phyloP scores from a whole-genome alignment of 2,888 invertebrate genomes.

The Dendrolimus houi region DNA sequence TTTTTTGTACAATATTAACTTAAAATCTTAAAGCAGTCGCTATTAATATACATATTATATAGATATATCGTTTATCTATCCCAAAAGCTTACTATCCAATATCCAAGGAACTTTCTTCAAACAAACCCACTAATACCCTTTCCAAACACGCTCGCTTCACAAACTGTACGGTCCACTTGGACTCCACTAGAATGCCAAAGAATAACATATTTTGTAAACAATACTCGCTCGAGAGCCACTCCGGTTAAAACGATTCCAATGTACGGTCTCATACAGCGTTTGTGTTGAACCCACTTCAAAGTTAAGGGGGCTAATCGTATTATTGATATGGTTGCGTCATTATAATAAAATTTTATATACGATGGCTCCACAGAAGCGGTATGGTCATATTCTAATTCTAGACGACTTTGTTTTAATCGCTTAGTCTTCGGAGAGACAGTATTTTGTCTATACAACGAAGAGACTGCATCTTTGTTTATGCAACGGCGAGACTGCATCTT shows the following conservation, averaged over 20 bases:
- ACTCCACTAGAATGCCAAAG: not conserved
- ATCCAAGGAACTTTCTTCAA: not conserved
- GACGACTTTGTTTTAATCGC: too few relatives aligned
- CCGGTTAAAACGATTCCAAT: conserved; percentile 64
- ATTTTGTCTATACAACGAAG: too few relatives aligned
- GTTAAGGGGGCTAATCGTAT: not conserved
- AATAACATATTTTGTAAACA: conserved; percentile 22
- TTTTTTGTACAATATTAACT: too few relatives aligned
- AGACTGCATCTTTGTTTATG: too few relatives aligned
- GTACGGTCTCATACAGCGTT: conserved; percentile 18
- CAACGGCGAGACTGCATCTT: too few relatives aligned
- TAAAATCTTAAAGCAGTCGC: too few relatives aligned
- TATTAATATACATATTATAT: too few relatives aligned
- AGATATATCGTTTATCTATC: too few relatives aligned
- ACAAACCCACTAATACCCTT: not conserved
- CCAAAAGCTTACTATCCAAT: not conserved
- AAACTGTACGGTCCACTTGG: not conserved
- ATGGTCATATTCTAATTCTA: too few relatives aligned
- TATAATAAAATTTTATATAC: too few relatives aligned
- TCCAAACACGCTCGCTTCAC: not conserved
- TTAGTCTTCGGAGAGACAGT: too few relatives aligned
- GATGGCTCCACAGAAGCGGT: too few relatives aligned
- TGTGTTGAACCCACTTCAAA: not conserved
- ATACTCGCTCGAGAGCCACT: conserved; percentile 33
- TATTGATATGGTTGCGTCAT: not conserved